Conservation (phyloP, 2,797 vertebrate genomes). For the Strix occidentalis region DNA sequence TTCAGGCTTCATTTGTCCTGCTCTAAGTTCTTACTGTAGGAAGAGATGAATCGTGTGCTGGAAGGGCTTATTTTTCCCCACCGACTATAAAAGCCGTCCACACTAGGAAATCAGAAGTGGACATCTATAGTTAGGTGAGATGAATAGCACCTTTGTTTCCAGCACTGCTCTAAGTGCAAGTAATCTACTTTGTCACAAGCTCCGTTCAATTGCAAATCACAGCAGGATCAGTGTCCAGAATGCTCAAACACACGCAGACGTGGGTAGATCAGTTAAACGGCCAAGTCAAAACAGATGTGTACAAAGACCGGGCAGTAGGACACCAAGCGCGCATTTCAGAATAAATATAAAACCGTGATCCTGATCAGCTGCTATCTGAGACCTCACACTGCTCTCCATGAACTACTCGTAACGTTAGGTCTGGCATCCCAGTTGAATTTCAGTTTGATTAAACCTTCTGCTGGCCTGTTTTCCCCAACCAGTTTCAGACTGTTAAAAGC, state of each 20-base stretch:
- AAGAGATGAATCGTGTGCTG: neutral
- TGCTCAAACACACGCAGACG: rapidly evolving
- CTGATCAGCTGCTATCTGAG: neutral
- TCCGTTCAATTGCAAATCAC: neutral
- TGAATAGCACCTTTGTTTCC: neutral
- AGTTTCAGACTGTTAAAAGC: neutral
- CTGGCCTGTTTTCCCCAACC: neutral
- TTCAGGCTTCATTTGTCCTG: neutral
- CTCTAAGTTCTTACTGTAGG: neutral
- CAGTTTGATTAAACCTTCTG: neutral
- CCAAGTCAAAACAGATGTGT: neutral
- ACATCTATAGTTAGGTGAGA: neutral
- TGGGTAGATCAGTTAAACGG: neutral
- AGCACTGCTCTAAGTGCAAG: neutral
- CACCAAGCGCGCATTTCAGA: neutral
- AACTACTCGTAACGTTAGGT: rapidly evolving
- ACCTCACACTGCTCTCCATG: neutral
- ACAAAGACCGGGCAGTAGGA: neutral
- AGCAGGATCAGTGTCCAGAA: neutral
- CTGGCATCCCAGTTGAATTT: rapidly evolving
- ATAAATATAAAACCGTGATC: neutral
- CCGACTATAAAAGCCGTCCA: neutral
- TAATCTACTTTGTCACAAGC: neutral
- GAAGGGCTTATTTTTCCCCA: neutral
- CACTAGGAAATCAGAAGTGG: neutral